Evolutionary conservation across 2,113 vertebrate genomes (phyloP).

Genomic region (Macquaria australasica): DNA sequence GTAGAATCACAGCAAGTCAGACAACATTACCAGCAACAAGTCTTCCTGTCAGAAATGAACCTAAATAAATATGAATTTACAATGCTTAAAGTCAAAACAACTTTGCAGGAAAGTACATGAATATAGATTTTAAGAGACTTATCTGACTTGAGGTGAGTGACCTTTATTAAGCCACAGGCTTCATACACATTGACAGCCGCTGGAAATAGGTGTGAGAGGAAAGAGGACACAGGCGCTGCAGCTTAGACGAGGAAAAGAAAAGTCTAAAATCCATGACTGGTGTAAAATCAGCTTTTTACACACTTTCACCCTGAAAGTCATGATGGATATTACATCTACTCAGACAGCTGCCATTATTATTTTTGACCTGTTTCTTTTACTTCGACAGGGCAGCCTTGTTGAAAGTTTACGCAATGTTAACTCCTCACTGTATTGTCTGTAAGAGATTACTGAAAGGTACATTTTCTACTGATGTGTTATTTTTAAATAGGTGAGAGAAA

Average conservation of each 20-base stretch:
- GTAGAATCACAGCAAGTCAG: neutral
- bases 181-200: neutral
- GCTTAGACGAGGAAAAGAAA: neutral
- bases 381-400: slow-evolving; percentile 23
- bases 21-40: neutral
- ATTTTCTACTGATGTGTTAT: slow-evolving; percentile 34
- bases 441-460: slow-evolving; percentile 43
- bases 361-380: slow-evolving; percentile 26
- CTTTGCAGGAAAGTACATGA: neutral
- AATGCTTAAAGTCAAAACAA: neutral
- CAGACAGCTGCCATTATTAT: slow-evolving; percentile 36
- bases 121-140: neutral
- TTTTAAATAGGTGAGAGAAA: slow-evolving; percentile 42
- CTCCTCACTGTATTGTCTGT: neutral
- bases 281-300: neutral
- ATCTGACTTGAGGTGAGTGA: neutral
- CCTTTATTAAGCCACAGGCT: neutral
- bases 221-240: neutral
- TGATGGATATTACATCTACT: slow-evolving; percentile 10
- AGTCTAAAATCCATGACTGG: neutral
- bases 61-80: neutral
- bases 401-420: slow-evolving; percentile 55
- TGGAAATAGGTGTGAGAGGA: neutral
- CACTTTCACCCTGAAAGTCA: slow-evolving; percentile 17
- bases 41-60: neutral